These are phyloP conservation scores for Illadopsis cleaveri DNA, from an alignment of 2,113 vertebrate genomes.

Conservation along the genomic window DNA sequence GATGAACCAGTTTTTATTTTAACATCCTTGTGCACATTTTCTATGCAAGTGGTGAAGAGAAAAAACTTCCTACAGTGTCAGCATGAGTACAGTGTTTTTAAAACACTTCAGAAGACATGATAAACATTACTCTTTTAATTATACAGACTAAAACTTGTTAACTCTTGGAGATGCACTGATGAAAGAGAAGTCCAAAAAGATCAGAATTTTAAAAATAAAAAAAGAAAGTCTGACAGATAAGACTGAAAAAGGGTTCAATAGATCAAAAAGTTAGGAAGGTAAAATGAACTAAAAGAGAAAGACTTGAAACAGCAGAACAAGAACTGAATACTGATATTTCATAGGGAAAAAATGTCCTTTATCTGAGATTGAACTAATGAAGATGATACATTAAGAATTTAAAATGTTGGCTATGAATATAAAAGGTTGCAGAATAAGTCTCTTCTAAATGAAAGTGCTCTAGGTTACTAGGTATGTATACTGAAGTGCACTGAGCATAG, in stretches of 20 bases:
- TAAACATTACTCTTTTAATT: not conserved
- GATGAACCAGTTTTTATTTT: not conserved
- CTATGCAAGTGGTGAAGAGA: not conserved
- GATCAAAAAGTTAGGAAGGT: not conserved
- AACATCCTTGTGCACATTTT: not conserved
- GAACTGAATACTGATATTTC: not conserved
- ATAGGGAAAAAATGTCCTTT: not conserved
- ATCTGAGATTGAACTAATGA: not conserved
- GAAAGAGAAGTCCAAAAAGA: not conserved
- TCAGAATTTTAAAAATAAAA: not conserved
- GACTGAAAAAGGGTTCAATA: not conserved
- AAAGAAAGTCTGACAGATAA: not conserved
- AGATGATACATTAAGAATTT: not conserved
- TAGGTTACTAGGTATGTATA: not conserved
- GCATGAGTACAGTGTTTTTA: not conserved
- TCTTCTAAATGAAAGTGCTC: not conserved
- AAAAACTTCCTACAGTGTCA: not conserved
- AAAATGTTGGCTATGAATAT: not conserved
- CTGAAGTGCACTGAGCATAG: fast-evolving
- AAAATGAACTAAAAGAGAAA: not conserved
- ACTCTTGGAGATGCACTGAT: not conserved
- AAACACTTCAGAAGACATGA: not conserved
- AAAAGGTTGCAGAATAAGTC: not conserved
- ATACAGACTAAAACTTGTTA: not conserved
- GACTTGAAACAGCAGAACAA: not conserved